Conservation (phyloP, 2,113 vertebrate genomes). For the Cinclus cinclus region DNA sequence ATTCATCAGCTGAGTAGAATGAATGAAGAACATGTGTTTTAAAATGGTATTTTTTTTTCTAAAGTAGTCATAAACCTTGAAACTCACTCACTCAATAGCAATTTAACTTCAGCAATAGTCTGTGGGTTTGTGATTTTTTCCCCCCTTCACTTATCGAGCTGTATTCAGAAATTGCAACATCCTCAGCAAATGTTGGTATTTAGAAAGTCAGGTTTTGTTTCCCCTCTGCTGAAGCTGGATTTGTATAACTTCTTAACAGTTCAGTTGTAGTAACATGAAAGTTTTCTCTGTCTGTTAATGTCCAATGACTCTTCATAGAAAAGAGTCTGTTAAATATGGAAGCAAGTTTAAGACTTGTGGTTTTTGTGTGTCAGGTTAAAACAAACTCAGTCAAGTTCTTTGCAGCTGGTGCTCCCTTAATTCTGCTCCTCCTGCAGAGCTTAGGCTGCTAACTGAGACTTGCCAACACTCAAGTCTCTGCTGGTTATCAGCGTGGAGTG, state of each 20-base stretch:
- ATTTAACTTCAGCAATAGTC: not conserved
- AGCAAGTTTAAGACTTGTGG: not conserved
- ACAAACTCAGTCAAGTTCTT: not conserved
- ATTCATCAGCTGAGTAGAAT: not conserved
- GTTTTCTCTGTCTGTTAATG: not conserved
- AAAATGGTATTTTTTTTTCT: not conserved
- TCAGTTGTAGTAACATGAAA: not conserved
- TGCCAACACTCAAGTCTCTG: not conserved
- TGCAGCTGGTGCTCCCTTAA: not conserved
- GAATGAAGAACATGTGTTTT: not conserved
- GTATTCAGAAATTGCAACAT: not conserved
- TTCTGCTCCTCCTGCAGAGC: not conserved
- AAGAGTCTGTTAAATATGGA: not conserved
- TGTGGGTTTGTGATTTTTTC: not conserved
- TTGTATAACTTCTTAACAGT: not conserved
- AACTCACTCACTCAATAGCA: not conserved
- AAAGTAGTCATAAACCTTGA: not conserved
- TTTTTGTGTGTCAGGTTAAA: conserved; percentile 17
- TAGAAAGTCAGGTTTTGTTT: not conserved
- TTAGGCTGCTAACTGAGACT: not conserved
- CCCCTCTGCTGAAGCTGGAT: not conserved
- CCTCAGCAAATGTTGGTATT: not conserved
- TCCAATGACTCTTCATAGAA: not conserved
- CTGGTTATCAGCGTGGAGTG: not conserved
- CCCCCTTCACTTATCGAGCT: not conserved